Base-by-base conservation (phyloP, 1,140 invertebrate species). In the Eulimnadia texana region DNA sequence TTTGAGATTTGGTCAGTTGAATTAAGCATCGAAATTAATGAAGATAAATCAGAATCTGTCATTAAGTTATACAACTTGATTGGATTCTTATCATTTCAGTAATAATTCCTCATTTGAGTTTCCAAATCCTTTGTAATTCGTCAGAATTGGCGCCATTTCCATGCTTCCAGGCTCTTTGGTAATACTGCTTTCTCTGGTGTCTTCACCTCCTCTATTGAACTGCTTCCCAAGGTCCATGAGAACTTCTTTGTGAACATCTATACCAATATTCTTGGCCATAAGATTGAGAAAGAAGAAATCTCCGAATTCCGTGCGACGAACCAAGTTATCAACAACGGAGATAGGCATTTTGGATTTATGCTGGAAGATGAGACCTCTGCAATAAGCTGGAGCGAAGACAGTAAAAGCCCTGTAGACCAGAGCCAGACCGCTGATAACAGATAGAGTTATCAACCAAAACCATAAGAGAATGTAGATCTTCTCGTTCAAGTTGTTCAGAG, bases 261-360 rank as follows among this genome's bases (percentile, higher is more conserved):
- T 76, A 67, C 84, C 81, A 52, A 86, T 75, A 67, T 85, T 86
- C 65, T 82, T 80, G 11, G 81, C 78, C 47, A 85, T 70, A 63
- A 80, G 76, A 67, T 81, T 78, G 1, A 86, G 69, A 3, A 86
- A 66, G 69, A 85, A 86, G 81, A 83, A 85, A 70, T 86, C 83
- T 0, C 82, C 82, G 63, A 77, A 78, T 42, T 74, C 50, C n/a
- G 50, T 29, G 2, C 53, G 51, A 13, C 3, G n/a, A n/a, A 61
- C 53, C n/a, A 61, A 27, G n/a, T 23, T 20, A 3, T 54, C 50
- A 28, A 24, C 50, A 23, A 54, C 25, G 51, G 60, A 50, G 24
- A 61, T 16, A 6, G 33, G 16, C 33, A 42, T 42, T 16, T 42
- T 42, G 33, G 27, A 28, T 51, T 22, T n/a, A 20, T 27, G 55